Base-by-base conservation (phyloP, 1,140 invertebrate species). In the Drosophila parvula region DNA sequence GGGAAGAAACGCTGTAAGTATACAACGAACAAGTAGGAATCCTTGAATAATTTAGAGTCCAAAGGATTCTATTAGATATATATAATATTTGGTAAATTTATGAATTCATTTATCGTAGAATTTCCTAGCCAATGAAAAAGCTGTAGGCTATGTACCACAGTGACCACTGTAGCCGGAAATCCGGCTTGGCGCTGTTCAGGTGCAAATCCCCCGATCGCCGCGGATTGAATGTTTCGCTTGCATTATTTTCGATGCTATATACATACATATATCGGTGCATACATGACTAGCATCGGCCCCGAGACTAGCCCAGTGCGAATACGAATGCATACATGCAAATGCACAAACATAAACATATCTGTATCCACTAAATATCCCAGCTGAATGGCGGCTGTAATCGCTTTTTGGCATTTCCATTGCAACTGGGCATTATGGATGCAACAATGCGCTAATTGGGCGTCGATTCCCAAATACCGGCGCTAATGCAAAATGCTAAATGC, bases 381-480 rank as follows among this genome's bases (percentile, higher is more conserved):
- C 59, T 48, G 64, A 67, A 64, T 65, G 64, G 43, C 34, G 44
- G 34, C 43, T 48, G 65, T 71, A 59, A 71, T 71, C 69, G 69
- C 51, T 71, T 50, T 71, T 58, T 50, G 69, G 69, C 65, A 71
- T 71, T 71, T 36, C 51, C 67, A 71, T 50, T 71, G 27, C 36
- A 40, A 36, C 27, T 34, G 10, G 44, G 51, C 38, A 71, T 71
- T 71, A 71, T 70, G 67, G 53, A 48, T 70, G 67, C 50, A 68
- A 70, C 65, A 71, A 71, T 59, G 69, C 69, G 65, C 69, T 71
- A 71, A 71, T 71, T 71, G 50, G 69, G 69, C 69, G 69, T 71
- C 69, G 65, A 71, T 58, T 71, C 30, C 36, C 16, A 71, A 71
- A 71, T 71, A 56, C 69, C 44, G 50, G n/a, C 43, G 36, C 41